Evolutionary conservation across 2,113 vertebrate species (phyloP).

Genomic region (Paralichthys olivaceus): DNA sequence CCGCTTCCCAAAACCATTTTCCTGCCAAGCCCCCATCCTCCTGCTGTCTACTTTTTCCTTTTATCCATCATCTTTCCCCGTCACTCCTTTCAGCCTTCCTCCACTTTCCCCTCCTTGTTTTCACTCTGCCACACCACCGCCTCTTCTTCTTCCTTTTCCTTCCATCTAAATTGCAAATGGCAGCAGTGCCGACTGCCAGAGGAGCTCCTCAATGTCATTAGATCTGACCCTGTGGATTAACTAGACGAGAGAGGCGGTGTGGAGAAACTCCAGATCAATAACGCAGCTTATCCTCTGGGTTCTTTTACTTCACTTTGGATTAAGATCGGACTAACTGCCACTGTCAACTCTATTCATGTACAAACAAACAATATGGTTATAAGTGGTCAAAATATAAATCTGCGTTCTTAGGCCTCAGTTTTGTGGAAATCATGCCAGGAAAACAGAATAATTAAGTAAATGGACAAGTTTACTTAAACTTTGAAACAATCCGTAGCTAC

Average conservation of each 20-base stretch:
- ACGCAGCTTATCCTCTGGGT: constrained; percentile 66
- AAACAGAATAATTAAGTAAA: background rate
- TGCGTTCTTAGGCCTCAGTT: background rate
- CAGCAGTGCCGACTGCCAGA: constrained; percentile 65
- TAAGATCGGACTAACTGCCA: constrained; percentile 56
- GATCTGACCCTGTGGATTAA: constrained; percentile 78
- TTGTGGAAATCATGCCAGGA: background rate
- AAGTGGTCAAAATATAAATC: background rate
- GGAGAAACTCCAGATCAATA: constrained; percentile 77
- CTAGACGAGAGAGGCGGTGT: constrained; percentile 65
- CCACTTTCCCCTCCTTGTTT: constrained; percentile 32
- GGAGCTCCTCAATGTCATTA: constrained; percentile 78
- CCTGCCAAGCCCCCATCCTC: constrained; percentile 16
- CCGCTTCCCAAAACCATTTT: background rate
- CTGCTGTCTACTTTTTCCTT: constrained; percentile 7
- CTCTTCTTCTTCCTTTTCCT: constrained; percentile 29
- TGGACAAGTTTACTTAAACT: background rate
- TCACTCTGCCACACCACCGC: constrained; percentile 35
- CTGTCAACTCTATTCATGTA: constrained; percentile 35
- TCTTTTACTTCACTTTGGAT: constrained; percentile 75
- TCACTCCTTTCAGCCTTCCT: constrained; percentile 25
- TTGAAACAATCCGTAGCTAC: background rate
- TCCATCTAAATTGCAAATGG: constrained; percentile 82
- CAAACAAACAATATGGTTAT: constrained; percentile 32
- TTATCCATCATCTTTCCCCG: constrained; percentile 22